Evolutionary conservation across 2,113 vertebrate species (phyloP).

Genomic region (Ailurus styani): DNA sequence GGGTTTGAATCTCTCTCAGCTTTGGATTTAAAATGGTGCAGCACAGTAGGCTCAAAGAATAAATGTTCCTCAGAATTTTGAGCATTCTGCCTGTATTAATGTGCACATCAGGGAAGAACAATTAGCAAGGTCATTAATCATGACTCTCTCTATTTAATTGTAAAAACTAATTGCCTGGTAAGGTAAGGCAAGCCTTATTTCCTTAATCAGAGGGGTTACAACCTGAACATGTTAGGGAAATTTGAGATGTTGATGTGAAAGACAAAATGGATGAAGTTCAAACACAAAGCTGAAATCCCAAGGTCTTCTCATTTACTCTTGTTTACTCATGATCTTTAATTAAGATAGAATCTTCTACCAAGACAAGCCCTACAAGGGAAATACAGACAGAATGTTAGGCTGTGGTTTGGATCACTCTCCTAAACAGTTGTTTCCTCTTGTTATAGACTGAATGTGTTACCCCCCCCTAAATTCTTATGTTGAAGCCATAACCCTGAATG

Average conservation of each 20-base stretch:
- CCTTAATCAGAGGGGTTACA: constrained; percentile 46
- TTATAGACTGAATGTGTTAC: background rate
- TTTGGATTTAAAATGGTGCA: background rate
- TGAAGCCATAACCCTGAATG: background rate
- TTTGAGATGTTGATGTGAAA: constrained; percentile 43
- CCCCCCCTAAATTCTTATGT: background rate
- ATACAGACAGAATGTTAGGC: background rate
- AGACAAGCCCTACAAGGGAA: background rate
- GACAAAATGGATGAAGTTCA: constrained; percentile 35
- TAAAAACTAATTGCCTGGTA: constrained; percentile 73
- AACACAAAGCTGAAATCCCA: constrained; percentile 3
- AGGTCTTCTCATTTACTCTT: background rate
- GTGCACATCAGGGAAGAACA: constrained; percentile 34
- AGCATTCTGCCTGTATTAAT: constrained; percentile 28
- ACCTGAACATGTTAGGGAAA: constrained; percentile 19
- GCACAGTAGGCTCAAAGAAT: background rate
- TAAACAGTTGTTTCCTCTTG: background rate
- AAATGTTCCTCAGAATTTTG: background rate
- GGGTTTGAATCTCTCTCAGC: background rate
- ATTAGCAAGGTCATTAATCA: constrained; percentile 63
- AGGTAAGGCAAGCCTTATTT: constrained; percentile 60
- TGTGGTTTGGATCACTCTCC: background rate
- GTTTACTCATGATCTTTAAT: background rate
- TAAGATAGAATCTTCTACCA: background rate
- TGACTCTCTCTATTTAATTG: constrained; percentile 61